Evolutionary conservation across 2,888 invertebrate genomes (phyloP).

Genomic region (Pinctada fucata): DNA sequence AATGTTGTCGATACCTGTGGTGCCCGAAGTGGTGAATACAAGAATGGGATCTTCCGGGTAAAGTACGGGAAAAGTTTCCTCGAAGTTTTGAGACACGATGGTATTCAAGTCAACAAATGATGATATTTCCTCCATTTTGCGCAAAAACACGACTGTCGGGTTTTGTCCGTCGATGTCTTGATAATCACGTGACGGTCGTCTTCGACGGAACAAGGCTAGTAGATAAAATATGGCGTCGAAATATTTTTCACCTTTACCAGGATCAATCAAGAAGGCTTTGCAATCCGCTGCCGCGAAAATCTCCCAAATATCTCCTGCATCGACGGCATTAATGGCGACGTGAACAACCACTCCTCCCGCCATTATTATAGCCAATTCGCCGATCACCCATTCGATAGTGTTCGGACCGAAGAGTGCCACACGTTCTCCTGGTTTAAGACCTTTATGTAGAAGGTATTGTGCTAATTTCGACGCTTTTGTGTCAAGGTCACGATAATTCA

Average conservation of each 20-base stretch:
- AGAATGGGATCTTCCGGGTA: slow-evolving; percentile 25
- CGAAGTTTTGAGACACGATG: background rate
- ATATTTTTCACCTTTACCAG: slow-evolving; percentile 21
- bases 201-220: slow-evolving; percentile 5
- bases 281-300: slow-evolving; percentile 14
- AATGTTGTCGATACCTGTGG: background rate
- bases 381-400: slow-evolving; percentile 16
- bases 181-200: slow-evolving; percentile 5
- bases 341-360: slow-evolving; percentile 31
- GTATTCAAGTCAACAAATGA: background rate
- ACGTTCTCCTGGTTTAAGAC: slow-evolving; percentile 15
- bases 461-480: slow-evolving; percentile 6
- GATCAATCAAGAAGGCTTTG: slow-evolving; percentile 23
- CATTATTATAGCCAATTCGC: slow-evolving; percentile 25
- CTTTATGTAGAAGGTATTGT: slow-evolving; percentile 11
- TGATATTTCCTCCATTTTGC: background rate
- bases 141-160: slow-evolving; percentile 4
- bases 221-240: slow-evolving; percentile 6
- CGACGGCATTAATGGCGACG: slow-evolving; percentile 4
- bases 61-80: slow-evolving; percentile 1
- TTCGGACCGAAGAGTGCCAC: slow-evolving; percentile 30
- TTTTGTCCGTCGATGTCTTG: background rate
- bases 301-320: slow-evolving; percentile 14
- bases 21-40: slow-evolving; percentile 33
- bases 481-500: slow-evolving; percentile 14